Conservation (phyloP, 1,140 invertebrate genomes). For the Ruditapes philippinarum region DNA sequence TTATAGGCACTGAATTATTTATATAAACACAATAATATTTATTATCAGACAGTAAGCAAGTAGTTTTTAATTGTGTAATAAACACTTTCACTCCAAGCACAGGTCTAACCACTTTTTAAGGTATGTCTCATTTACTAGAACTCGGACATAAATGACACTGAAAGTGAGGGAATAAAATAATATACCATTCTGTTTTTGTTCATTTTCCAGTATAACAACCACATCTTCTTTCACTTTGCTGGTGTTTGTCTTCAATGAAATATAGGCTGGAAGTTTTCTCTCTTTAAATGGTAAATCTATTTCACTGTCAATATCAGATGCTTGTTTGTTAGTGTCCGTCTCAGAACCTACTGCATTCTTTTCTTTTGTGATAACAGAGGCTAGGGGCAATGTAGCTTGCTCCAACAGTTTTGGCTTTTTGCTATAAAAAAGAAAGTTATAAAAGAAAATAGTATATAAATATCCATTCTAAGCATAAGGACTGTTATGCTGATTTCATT, state of each 20-base stretch:
- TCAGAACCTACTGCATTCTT: neutral
- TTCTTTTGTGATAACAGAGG: neutral
- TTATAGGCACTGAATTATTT: no score
- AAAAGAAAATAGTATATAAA: no score
- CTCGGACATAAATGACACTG: no score
- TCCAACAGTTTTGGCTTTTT: neutral
- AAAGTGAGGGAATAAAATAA: no score
- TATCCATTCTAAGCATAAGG: no score
- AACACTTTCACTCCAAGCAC: no score
- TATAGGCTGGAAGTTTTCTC: slow-evolving; percentile 68
- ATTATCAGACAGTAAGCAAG: no score
- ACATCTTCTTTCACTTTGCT: neutral
- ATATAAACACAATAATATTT: no score
- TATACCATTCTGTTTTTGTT: neutral
- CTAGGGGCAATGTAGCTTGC: neutral
- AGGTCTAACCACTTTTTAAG: no score
- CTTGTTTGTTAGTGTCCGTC: neutral
- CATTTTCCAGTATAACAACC: neutral
- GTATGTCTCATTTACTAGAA: no score
- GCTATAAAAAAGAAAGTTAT: neutral
- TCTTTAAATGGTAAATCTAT: neutral
- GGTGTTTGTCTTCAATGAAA: slow-evolving; percentile 62
- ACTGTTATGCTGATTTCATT: no score
- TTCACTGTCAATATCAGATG: neutral
- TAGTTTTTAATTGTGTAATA: no score